Percentiles rank a stretch among this genome's conserved stretches.
phyloP scores from a whole-genome alignment of 2,113 vertebrate genomes.

The Dasyurus viverrinus region DNA sequence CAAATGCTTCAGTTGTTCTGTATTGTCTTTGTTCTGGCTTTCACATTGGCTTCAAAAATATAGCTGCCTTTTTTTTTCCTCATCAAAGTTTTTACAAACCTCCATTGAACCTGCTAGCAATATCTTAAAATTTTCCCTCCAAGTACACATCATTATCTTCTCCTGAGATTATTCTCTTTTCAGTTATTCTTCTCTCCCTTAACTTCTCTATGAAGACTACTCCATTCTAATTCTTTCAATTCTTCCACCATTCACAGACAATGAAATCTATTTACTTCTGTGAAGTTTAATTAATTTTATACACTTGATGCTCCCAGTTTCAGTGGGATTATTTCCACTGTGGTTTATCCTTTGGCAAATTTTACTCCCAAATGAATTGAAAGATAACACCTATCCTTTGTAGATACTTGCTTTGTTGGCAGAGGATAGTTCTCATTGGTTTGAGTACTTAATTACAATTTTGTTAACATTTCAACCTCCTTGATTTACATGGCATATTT shows the following conservation, averaged over 20 bases:
- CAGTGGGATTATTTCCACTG: not conserved
- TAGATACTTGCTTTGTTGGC: not conserved
- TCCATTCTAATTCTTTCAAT: not conserved
- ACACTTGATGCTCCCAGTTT: not conserved
- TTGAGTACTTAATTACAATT: not conserved
- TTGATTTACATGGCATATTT: not conserved
- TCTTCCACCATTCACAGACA: not conserved
- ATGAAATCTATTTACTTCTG: not conserved
- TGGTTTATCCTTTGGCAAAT: not conserved
- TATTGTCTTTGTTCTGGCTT: not conserved
- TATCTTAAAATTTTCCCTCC: not conserved
- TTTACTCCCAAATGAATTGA: not conserved
- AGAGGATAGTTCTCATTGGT: not conserved
- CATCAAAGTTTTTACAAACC: not conserved
- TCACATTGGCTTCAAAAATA: not conserved
- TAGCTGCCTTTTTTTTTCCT: not conserved
- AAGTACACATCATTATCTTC: not conserved
- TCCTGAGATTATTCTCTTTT: not conserved
- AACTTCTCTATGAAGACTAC: not conserved
- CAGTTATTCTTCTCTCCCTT: not conserved
- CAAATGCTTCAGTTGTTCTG: no score
- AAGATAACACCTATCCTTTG: not conserved
- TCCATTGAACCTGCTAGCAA: not conserved
- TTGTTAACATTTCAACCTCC: not conserved
- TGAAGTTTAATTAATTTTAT: not conserved